Evolutionary conservation across 2,113 vertebrate species (phyloP), one percentile per base, ranked within the genome.

Genomic region (Clinocottus analis): DNA sequence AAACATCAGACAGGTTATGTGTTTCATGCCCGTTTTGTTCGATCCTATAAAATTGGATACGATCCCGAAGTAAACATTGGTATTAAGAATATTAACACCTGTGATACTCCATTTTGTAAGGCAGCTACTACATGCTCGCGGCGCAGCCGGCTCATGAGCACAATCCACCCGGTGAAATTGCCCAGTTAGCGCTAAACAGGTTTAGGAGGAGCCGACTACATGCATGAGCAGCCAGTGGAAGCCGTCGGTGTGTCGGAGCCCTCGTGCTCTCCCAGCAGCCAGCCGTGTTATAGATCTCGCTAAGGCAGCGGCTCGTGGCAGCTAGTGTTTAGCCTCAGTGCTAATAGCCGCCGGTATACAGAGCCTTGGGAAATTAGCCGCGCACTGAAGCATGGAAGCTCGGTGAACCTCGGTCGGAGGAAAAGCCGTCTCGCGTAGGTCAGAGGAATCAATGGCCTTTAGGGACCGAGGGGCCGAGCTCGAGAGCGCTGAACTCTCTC

Each of bases 321-420:
- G 84, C 83, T 66, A 77, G 79, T 86, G 84, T 91, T 89, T 89
- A 92, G 89, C 85, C 75, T 80, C 64, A 14, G 67, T n/a, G 17
- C 85, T 93, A 93, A 91, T 91, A 75, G 88, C 72, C 31, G n/a
- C n/a, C 19, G 19, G 72, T 73, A 76, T 67, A 82, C 37, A 29
- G 84, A 89, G 90, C 90, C 90, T 80, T 87, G 91, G 92, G 91
- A 92, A 92, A 93, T 93, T 91, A 93, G 87, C 80, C 65, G 88
- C 23, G 77, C 79, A 31, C 37, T 72, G 77, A 85, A 88, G 89
- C 91, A 74, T 89, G 81, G 75, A 75, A 77, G 80, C 66, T 33
- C 13, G 43, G 80, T 66, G 88, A 83, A 86, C 69, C 65, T 51
- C 5, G 23, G 78, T 80, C 3, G 5, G 70, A 81, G 73, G 82